Conservation (phyloP, 2,888 invertebrate species). For the Actias luna region DNA sequence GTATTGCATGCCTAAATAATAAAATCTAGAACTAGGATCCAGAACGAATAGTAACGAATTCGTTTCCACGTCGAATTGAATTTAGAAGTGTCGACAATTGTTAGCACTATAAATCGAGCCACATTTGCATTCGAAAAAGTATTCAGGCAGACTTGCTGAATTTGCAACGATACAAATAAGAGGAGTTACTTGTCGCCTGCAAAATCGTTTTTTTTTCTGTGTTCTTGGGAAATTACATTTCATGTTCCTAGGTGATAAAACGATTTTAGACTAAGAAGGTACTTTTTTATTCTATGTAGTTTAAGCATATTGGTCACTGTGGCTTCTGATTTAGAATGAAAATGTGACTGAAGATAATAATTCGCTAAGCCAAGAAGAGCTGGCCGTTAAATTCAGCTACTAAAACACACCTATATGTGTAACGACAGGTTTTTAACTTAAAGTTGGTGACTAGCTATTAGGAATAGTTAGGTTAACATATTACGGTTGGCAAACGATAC, state of each 20-base stretch:
- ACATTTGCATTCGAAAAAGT: neutral
- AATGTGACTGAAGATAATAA: no score
- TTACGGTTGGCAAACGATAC: no score
- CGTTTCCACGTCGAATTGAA: neutral
- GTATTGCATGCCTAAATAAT: neutral
- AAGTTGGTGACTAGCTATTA: no score
- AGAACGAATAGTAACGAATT: neutral
- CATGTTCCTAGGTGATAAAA: neutral
- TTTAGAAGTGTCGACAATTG: conserved; percentile 2
- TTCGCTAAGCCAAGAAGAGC: no score
- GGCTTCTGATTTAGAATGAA: no score
- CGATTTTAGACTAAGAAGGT: no score
- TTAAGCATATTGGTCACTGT: no score
- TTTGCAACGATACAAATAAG: neutral
- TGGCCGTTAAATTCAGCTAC: no score
- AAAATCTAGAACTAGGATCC: neutral
- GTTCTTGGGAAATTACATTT: neutral
- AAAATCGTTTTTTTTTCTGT: neutral
- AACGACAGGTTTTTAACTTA: no score
- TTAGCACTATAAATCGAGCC: conserved; percentile 1
- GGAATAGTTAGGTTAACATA: no score
- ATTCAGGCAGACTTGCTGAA: neutral
- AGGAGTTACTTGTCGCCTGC: neutral
- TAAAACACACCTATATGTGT: no score
- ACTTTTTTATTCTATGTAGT: no score